Conservation (phyloP, 2,113 vertebrate species). For the Columbina picui region DNA sequence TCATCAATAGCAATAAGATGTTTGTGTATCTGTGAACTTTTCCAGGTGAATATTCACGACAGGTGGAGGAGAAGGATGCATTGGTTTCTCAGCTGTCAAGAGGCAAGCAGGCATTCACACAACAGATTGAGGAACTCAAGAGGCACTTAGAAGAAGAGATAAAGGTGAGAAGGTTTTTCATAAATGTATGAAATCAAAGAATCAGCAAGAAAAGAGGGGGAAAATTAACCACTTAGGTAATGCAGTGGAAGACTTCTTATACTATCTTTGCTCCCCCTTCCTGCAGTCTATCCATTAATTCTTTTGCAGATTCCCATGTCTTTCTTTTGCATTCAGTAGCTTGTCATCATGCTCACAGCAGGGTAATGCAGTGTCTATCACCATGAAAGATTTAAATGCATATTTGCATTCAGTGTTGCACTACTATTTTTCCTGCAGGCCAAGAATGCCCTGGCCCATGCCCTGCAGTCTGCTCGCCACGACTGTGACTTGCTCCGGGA, state of each 20-base stretch:
- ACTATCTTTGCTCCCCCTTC: neutral
- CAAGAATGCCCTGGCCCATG: slow-evolving; percentile 84
- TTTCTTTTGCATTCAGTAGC: too few relatives aligned
- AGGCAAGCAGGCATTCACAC: neutral
- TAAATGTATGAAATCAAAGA: neutral
- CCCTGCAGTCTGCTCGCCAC: slow-evolving; percentile 83
- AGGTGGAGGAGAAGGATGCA: neutral
- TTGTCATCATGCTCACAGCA: neutral
- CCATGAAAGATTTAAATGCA: too few relatives aligned
- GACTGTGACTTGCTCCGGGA: slow-evolving; percentile 86
- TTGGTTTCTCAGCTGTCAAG: neutral
- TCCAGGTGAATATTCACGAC: neutral
- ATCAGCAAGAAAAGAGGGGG: neutral
- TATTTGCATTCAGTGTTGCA: neutral
- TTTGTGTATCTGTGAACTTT: neutral
- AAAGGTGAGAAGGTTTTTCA: neutral
- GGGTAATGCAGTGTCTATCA: neutral
- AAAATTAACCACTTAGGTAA: too few relatives aligned
- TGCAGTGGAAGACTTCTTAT: too few relatives aligned
- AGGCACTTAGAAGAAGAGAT: neutral
- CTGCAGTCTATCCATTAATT: too few relatives aligned
- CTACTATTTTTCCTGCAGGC: slow-evolving; percentile 65
- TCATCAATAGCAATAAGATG: neutral
- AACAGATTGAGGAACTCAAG: neutral
- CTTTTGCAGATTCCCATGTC: neutral